Evolutionary conservation across 1,140 invertebrate species (phyloP).

Genomic region (Episyrphus balteatus): DNA sequence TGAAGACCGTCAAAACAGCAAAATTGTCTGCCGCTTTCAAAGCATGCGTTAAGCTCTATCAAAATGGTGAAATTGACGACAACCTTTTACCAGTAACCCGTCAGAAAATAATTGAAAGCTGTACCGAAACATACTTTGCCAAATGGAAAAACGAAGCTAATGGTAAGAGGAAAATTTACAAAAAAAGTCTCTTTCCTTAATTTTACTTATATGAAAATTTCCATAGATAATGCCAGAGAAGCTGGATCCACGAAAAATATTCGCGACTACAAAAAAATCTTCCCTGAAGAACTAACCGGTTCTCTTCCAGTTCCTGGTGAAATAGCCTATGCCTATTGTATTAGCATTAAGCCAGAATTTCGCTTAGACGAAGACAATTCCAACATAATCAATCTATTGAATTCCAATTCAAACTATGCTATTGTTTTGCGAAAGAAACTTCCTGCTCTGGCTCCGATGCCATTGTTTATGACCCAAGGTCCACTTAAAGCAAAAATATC

Average conservation of each 20-base stretch:
- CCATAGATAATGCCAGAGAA: conserved; percentile 4
- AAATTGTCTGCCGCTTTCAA: conserved; percentile 73
- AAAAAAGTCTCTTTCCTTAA: neutral
- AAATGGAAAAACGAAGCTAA: conserved; percentile 44
- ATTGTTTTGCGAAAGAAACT: conserved; percentile 47
- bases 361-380: conserved; percentile 12
- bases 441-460: conserved; percentile 57
- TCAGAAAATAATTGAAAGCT: conserved; percentile 35
- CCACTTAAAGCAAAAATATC: conserved; percentile 51
- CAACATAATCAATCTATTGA: conserved; percentile 31
- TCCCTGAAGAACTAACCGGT: conserved; percentile 18
- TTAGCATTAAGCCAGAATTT: conserved; percentile 15
- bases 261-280: conserved; percentile 57
- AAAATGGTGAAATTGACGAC: conserved; percentile 65
- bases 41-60: conserved; percentile 59
- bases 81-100: conserved; percentile 59
- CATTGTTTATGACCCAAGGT: conserved; percentile 75
- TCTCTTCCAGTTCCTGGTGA: conserved; percentile 18
- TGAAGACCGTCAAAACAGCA: conserved; percentile 49
- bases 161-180: conserved; percentile 13
- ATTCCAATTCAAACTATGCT: conserved; percentile 39
- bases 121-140: conserved; percentile 24
- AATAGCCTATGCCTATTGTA: conserved; percentile 21
- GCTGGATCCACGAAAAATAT: conserved; percentile 60
- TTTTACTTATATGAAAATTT: neutral